phyloP scores from a whole-genome alignment of 2,797 vertebrate genomes.

The Typhlichthys eigenmanni region DNA sequence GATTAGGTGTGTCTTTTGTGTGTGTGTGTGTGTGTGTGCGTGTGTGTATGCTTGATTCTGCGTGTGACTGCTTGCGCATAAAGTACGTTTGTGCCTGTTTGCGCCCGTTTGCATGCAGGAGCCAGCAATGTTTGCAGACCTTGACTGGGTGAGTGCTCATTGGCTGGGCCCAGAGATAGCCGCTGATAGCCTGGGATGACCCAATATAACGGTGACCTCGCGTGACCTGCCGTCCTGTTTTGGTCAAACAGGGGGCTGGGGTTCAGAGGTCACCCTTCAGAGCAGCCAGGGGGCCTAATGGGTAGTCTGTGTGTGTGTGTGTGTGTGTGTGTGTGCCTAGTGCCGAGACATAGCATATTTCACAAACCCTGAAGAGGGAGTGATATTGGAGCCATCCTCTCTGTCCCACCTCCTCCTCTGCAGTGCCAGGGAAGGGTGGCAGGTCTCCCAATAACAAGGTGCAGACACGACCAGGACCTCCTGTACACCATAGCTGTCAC shows the following conservation, averaged over 20 bases:
- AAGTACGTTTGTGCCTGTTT: constrained; percentile 4
- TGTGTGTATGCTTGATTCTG: background rate
- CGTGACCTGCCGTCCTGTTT: constrained; percentile 47
- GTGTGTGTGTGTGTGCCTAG: constrained; percentile 42
- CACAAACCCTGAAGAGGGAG: constrained; percentile 60
- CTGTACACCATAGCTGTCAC: constrained; percentile 57
- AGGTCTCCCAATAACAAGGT: constrained; percentile 68
- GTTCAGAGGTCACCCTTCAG: constrained; percentile 70
- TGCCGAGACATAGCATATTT: constrained; percentile 69
- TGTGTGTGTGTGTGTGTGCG: constrained; percentile 23
- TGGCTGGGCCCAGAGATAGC: constrained; percentile 65
- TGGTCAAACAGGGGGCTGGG: constrained; percentile 59
- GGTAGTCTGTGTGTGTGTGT: constrained; percentile 53
- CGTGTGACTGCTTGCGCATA: background rate
- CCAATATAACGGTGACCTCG: constrained; percentile 61
- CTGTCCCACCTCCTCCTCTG: background rate
- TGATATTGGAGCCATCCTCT: constrained; percentile 11
- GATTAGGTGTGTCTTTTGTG: background rate
- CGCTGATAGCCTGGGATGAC: constrained; percentile 73
- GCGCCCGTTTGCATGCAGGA: constrained; percentile 32
- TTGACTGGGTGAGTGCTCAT: constrained; percentile 55
- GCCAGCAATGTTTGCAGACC: constrained; percentile 63
- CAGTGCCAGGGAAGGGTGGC: constrained; percentile 43
- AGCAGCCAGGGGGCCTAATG: constrained; percentile 66
- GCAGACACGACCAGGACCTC: constrained; percentile 63